Evolutionary conservation across 2,888 invertebrate genomes (phyloP), one percentile per base, ranked within the genome.

Genomic region (Sinodicranocentrus sp.): DNA sequence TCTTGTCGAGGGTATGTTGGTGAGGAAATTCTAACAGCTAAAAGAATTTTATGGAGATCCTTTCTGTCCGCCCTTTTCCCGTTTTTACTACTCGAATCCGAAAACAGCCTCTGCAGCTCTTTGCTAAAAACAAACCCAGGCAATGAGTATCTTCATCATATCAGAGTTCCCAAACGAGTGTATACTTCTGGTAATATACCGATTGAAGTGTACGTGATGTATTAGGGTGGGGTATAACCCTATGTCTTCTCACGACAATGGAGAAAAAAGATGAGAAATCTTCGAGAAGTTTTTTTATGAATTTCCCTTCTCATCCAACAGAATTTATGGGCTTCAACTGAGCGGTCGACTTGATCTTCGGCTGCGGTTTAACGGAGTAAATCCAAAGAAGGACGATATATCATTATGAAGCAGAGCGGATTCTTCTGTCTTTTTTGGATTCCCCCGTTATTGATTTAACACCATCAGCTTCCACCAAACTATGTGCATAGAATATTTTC

Each of bases 321-420:
- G 67, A 77, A 77, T 77, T 77, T 77, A 77, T 77, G 77, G 77
- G 57, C 77, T 68, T 77, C 68, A 77, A 68, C 57, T 43, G 44
- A 65, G 67, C 76, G 76, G 57, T 43, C 52, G 77, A 77, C 68
- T 77, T 68, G 68, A 77, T 77, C 77, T 52, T 68, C 44, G 57
- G 57, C 77, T 68, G 77, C 39, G 77, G 77, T 67, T 76, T 54
- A 77, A 57, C 68, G 1, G 65, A 76, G 65, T 67, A 76, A 52
- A 72, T 72, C 59, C 43, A n/a, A 63, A 21, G 25, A 70, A 28
- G 25, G 33, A 57, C 68, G 21, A 68, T 77, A 77, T 44, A 77
- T 77, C 68, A 77, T 77, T 68, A 77, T 43, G 68, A 68, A 28
- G 39, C 3, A 17, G n/a, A 54, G 28, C 68, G 76, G 67, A 76